Conservation (phyloP, 2,113 vertebrate species). For the Oryzias curvinotus region DNA sequence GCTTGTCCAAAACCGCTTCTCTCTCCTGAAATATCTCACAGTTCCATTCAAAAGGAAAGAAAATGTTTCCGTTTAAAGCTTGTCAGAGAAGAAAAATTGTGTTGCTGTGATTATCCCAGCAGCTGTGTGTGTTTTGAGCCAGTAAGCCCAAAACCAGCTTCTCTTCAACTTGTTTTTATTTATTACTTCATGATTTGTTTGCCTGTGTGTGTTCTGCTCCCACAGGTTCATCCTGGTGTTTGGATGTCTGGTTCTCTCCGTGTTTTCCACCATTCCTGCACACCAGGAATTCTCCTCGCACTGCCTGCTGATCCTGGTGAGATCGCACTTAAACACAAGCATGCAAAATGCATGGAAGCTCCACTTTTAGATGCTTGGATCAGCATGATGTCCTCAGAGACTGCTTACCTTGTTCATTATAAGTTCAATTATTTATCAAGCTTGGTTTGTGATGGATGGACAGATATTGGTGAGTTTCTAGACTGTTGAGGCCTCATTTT, state of each 20-base stretch:
- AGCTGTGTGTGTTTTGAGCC: constrained; percentile 2
- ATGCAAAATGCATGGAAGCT: neutral
- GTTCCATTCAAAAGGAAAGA: too few species aligned
- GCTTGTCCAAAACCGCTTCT: too few species aligned
- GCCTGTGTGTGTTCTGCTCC: constrained; percentile 42
- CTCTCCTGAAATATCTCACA: too few species aligned
- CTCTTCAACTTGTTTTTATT: constrained; percentile 1
- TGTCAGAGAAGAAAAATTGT: neutral
- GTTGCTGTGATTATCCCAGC: neutral
- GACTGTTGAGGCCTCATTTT: too few species aligned
- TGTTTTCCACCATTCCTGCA: constrained; percentile 96
- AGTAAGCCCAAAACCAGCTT: constrained; percentile 3
- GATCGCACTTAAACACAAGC: constrained; percentile 21
- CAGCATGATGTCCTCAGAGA: neutral
- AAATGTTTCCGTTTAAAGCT: neutral
- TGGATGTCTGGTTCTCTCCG: constrained; percentile 97
- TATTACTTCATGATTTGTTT: neutral
- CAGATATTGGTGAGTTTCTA: too few species aligned
- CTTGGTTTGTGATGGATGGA: too few species aligned
- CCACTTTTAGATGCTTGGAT: neutral
- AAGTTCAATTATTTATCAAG: neutral
- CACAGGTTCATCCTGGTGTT: constrained; percentile 98
- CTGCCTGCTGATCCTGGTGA: constrained; percentile 98
- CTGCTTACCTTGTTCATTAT: neutral
- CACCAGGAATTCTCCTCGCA: constrained; percentile 91